phyloP scores from a whole-genome alignment of 2,888 invertebrate species.

The Nebria salina region DNA sequence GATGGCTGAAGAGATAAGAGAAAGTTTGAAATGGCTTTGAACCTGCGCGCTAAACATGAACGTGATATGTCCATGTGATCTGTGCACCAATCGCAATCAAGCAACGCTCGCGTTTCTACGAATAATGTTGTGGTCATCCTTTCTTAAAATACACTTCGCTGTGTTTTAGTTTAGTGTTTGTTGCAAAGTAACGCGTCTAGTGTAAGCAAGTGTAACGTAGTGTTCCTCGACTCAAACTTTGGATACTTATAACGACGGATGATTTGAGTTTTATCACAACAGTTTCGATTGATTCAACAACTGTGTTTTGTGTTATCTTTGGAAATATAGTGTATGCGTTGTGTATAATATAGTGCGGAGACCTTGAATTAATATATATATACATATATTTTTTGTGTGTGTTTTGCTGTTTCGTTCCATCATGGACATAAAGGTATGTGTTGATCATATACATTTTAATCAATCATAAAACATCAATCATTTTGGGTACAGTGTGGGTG shows the following conservation, averaged over 20 bases:
- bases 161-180: conserved; percentile 49
- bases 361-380: conserved; percentile 28
- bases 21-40: conserved; percentile 47
- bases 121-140: conserved; percentile 58
- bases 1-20: conserved; percentile 41
- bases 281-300: conserved; percentile 21
- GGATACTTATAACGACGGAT: neutral
- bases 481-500: conserved; percentile 6
- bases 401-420: conserved; percentile 35
- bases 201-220: conserved; percentile 34
- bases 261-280: conserved; percentile 17
- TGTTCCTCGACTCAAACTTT: neutral
- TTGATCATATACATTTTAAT: neutral
- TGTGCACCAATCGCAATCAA: conserved; percentile 30
- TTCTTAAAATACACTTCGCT: conserved; percentile 58
- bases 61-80: conserved; percentile 39
- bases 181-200: conserved; percentile 33
- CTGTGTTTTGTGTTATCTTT: conserved; percentile 24
- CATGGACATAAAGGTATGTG: conserved; percentile 44
- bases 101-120: conserved; percentile 53
- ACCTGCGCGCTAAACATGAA: conserved; percentile 40
- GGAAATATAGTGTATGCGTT: conserved; percentile 26
- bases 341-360: conserved; percentile 27
- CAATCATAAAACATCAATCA: conserved; percentile 12
- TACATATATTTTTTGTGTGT: conserved; percentile 35